These are phyloP conservation scores for Setipinna tenuifilis DNA, from an alignment of 2,797 vertebrate species.

Conservation along the genomic window DNA sequence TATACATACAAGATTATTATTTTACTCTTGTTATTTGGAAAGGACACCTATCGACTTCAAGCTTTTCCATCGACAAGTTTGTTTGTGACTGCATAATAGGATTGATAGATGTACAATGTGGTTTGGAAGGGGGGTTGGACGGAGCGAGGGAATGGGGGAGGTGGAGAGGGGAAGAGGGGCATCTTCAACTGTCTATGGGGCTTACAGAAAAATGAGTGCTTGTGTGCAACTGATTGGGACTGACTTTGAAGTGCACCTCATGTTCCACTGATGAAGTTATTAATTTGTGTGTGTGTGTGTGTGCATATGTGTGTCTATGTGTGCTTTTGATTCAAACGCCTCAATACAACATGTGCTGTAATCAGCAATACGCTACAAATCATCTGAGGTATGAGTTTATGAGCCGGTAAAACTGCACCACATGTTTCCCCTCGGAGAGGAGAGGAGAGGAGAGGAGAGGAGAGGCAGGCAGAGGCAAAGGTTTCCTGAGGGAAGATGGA, in stretches of 20 bases:
- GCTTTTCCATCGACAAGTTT: not conserved
- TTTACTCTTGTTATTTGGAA: not conserved
- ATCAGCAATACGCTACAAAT: slow-evolving; percentile 38
- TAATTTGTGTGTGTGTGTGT: slow-evolving; percentile 20
- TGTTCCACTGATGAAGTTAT: slow-evolving; percentile 8
- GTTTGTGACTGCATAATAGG: not conserved
- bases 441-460: not conserved
- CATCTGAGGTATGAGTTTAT: slow-evolving; percentile 27
- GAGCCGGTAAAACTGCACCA: slow-evolving; percentile 29
- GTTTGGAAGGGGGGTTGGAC: not conserved
- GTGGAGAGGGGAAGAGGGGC: not conserved
- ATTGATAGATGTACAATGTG: not conserved
- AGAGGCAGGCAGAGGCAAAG: not conserved
- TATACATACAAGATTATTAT: not conserved
- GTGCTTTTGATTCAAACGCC: slow-evolving; percentile 32
- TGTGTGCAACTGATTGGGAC: slow-evolving; percentile 32
- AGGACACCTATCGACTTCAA: slow-evolving; percentile 2
- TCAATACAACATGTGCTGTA: slow-evolving; percentile 42
- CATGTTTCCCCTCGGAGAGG: not conserved
- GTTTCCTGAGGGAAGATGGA: not conserved
- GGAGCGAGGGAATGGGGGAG: not conserved
- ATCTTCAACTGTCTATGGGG: slow-evolving; percentile 25
- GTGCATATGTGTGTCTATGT: not conserved
- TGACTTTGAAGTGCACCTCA: slow-evolving; percentile 33
- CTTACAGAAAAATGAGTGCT: slow-evolving; percentile 26